Evolutionary conservation across 2,113 vertebrate species (phyloP), one percentile per base, ranked within the genome.

Genomic region (Anhinga rufa): DNA sequence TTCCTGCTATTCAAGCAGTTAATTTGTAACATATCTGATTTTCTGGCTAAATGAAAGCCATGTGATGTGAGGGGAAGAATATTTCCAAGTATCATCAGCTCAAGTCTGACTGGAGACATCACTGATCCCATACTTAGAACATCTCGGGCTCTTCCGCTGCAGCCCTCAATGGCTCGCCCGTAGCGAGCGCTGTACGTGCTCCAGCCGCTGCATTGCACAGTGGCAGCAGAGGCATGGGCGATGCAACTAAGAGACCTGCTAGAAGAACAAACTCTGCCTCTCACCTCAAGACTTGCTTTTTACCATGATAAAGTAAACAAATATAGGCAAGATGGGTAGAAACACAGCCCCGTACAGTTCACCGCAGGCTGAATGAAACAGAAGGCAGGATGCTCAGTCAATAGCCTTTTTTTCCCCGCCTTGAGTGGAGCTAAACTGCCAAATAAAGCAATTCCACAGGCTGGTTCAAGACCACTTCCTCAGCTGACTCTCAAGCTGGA

Each of bases 151-250:
- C 12, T 64, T 49, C 77, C 5, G 38, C 32, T 2, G 1, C 62
- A 10, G 20, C 55, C 28, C 55, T 36, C 1, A 2, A 6, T 3
- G 2, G 51, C 14, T 24, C 0, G 42, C 36, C 75, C 48, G 2
- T 4, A 14, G 19, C 10, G 0, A 9, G 40, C 5, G 7, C 66
- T 6, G 29, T 4, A 7, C 0, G 1, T 12, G 61, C 60, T 72
- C 57, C 89, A 12, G 32, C 17, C 28, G 55, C 62, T 12, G 3
- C 1, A 2, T 29, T 4, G n/a, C 40, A 11, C 13, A 3, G 76
- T 9, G 4, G 36, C 82, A 61, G 29, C 51, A 8, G 66, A 64
- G 42, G 42, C 48, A 18, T 5, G 6, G 61, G 17, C 38, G n/a
- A 29, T 6, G 42, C 52, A 28, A 15, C 17, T 12, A 5, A 24